Evolutionary conservation across 2,113 vertebrate genomes (phyloP).

Genomic region (Ammodytes dubius): DNA sequence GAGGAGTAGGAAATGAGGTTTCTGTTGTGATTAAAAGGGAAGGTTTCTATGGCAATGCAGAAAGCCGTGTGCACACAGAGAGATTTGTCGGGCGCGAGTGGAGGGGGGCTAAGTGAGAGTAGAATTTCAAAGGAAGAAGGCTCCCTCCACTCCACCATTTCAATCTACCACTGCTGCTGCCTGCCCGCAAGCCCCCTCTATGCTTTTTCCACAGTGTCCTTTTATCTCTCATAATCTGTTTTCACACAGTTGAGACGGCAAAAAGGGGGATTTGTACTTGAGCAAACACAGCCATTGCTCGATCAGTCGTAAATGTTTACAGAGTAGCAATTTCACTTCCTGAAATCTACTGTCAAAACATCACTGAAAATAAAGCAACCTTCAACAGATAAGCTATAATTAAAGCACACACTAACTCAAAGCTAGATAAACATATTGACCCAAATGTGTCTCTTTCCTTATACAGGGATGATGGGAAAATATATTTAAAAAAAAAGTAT

Average conservation of each 20-base stretch:
- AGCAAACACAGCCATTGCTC: slow-evolving; percentile 53
- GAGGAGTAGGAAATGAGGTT: slow-evolving; percentile 84
- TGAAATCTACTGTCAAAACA: slow-evolving; percentile 27
- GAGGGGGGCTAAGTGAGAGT: slow-evolving; percentile 78
- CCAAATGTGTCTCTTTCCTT: slow-evolving; percentile 8
- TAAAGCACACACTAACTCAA: slow-evolving; percentile 9
- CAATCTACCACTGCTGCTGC: slow-evolving; percentile 52
- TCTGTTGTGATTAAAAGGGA: slow-evolving; percentile 83
- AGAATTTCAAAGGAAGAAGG: slow-evolving; percentile 84
- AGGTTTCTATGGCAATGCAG: slow-evolving; percentile 83
- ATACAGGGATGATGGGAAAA: background rate
- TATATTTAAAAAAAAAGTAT: slow-evolving; percentile 1
- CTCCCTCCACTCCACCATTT: slow-evolving; percentile 60
- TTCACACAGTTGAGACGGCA: slow-evolving; percentile 65
- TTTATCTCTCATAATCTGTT: slow-evolving; percentile 78
- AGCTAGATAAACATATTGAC: slow-evolving; percentile 26
- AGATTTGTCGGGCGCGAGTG: slow-evolving; percentile 63
- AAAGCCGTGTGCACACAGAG: slow-evolving; percentile 81
- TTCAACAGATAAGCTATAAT: slow-evolving; percentile 26
- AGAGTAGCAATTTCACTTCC: slow-evolving; percentile 59
- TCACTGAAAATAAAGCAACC: slow-evolving; percentile 3
- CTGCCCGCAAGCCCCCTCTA: slow-evolving; percentile 26
- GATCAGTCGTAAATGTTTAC: slow-evolving; percentile 51
- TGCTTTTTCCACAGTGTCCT: slow-evolving; percentile 58
- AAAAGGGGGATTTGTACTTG: slow-evolving; percentile 47